Evolutionary conservation across 2,113 vertebrate genomes (phyloP), one percentile per base, ranked within the genome.

Genomic region (Canis aureus): DNA sequence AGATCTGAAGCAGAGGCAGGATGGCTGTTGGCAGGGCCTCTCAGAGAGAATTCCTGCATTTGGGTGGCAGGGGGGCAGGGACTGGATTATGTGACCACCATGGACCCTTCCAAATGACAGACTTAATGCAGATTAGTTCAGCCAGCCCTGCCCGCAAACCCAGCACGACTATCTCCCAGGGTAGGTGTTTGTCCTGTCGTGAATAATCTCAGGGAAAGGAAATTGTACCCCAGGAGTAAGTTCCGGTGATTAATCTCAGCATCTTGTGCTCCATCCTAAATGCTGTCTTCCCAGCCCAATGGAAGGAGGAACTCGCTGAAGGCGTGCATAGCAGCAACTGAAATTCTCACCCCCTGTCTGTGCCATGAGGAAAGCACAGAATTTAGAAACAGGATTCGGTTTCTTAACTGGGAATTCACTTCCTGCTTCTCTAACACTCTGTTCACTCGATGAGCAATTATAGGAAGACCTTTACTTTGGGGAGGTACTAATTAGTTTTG

Each of bases 381-480:
- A 67, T 55, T 94, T 94, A 92, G 87, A 73, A 92, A 94, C 0
- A 69, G 67, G 57, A 78, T 97, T 82, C 38, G 59, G n/a, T 35
- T 86, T 89, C 86, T 83, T 92, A 49, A 13, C 25, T 78, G 88
- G 27, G 84, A 66, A 83, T 87, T 95, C 25, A n/a, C 53, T 71
- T 67, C 32, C 69, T 57, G 55, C 83, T 83, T 86, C 49, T 49
- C 55, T n/a, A 83, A 92, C 43, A 69, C 16, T 16, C 35, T 38
- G 89, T 83, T 38, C 0, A 3, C 19, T 53, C 60, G 1, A 0
- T 62, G 78, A 95, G 9, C 91, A 87, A 51, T 89, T 89, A n/a
- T 10, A 69, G 92, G 62, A 91, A 78, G 11, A 43, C 55, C 43
- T 94, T 93, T 85, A 15, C 32, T 79, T 92, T 74, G 8, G 73